phyloP scores from a whole-genome alignment of 2,797 vertebrate genomes.

The Onychomys leucogaster region DNA sequence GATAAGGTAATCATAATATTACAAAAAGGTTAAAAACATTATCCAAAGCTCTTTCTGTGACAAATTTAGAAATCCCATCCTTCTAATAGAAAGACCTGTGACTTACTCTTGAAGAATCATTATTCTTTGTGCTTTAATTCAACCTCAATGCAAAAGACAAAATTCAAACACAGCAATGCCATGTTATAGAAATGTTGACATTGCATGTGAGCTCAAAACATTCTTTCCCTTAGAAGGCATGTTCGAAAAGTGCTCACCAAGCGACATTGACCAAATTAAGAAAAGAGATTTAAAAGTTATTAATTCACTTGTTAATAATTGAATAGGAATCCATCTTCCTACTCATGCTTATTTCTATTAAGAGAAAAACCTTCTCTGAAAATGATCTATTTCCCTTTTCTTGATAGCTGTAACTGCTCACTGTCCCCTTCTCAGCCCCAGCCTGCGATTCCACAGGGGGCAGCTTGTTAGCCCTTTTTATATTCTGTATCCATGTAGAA shows the following conservation, averaged over 20 bases:
- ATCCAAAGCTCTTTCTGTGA: background rate
- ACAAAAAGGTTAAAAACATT: background rate
- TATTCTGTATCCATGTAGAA: background rate
- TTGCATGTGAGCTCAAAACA: background rate
- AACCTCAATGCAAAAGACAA: constrained; percentile 37
- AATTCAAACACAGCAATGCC: background rate
- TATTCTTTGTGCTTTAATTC: constrained; percentile 48
- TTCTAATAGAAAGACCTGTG: background rate
- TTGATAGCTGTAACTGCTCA: background rate
- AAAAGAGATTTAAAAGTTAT: constrained; percentile 3
- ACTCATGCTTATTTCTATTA: background rate
- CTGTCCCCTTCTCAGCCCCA: background rate
- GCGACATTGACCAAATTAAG: background rate
- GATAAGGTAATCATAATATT: background rate
- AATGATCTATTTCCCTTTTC: background rate
- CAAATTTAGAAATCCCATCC: constrained; percentile 3
- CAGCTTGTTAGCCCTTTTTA: background rate
- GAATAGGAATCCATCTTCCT: constrained; percentile 19
- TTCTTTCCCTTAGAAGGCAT: background rate
- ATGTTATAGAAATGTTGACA: background rate
- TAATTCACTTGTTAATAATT: constrained; percentile 60
- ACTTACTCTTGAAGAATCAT: background rate
- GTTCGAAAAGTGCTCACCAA: constrained; percentile 20
- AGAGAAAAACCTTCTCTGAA: constrained; percentile 23
- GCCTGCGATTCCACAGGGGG: background rate